Percentiles rank a stretch among this genome's conserved stretches.
These are phyloP conservation scores for Melinaea menophilus DNA, from an alignment of 2,888 invertebrate species.

Conservation along the genomic window DNA sequence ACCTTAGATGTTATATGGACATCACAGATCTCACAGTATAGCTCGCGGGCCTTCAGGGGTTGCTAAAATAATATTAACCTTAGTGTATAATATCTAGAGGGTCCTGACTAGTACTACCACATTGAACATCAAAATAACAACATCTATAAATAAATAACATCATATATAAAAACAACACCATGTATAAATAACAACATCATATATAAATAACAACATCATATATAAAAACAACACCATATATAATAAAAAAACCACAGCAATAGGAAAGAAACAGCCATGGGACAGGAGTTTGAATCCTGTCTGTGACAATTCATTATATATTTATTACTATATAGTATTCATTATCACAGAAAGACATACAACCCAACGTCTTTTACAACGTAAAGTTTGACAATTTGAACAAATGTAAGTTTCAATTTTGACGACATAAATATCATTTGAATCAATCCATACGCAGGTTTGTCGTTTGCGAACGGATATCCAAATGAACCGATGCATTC, in stretches of 20 bases:
- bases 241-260: too few species aligned
- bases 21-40: conserved; percentile 72
- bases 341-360: conserved; percentile 2
- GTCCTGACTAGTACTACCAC: too few species aligned
- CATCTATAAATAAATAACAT: not conserved
- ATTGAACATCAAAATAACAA: not conserved
- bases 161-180: conserved; percentile 2
- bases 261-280: too few species aligned
- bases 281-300: too few species aligned
- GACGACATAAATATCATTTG: conserved; percentile 56
- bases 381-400: conserved; percentile 55
- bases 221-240: not conserved
- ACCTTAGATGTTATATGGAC: conserved; percentile 70
- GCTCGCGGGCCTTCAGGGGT: conserved; percentile 56
- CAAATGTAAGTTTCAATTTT: conserved; percentile 60
- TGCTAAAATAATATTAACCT: conserved; percentile 41
- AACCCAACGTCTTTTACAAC: conserved; percentile 47
- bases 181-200: too few species aligned
- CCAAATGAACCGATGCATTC: conserved; percentile 48
- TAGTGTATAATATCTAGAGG: not conserved
- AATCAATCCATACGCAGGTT: conserved; percentile 34
- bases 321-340: too few species aligned
- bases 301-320: too few species aligned
- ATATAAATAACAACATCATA: not conserved
- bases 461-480: conserved; percentile 36